Evolutionary conservation across 2,113 vertebrate genomes (phyloP), one percentile per base, ranked within the genome.

Genomic region (Elephas maximus): DNA sequence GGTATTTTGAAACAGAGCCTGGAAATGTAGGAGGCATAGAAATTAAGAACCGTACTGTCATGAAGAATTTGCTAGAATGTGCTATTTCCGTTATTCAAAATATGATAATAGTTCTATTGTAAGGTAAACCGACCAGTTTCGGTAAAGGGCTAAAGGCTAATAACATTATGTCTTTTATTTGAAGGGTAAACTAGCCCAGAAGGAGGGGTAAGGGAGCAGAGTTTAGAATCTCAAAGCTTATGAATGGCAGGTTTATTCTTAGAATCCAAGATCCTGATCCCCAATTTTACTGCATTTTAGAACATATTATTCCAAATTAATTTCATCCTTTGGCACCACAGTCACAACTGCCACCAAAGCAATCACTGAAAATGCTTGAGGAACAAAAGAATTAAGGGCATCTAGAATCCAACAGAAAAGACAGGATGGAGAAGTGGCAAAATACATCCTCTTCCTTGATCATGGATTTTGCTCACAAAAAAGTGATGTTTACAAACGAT

Each of bases 391-490:
- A 78, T 30, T 60, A 86, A 8, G 9, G 18, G 2, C 5, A 69
- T 26, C 45, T 44, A 90, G 57, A 90, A 86, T 80, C 15, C 37
- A 87, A 87, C 5, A 78, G 21, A 24, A 82, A 87, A 95, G 28
- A 24, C 76, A 62, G 26, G 48, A 63, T 4, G 37, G 37, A 60
- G 21, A 89, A 6, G 63, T 37, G 14, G n/a, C 41, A 85, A 48
- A 69, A 44, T 77, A 44, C 33, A 44, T 48, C 2, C 20, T 84
- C 67, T 91, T 45, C 3, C 8, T 2, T 69, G 37, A 4, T 65
- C n/a, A 84, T 82, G 44, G 73, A 83, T 87, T 88, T 88, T 93
- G 9, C n/a, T 24, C 17, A 78, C 26, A 84, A 37, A 88, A 62
- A 93, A 82, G 71, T 95, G 6, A 60, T 37, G 4, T 45, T 93